Evolutionary conservation across 2,113 vertebrate species (phyloP).

Genomic region (Dascyllus trimaculatus): DNA sequence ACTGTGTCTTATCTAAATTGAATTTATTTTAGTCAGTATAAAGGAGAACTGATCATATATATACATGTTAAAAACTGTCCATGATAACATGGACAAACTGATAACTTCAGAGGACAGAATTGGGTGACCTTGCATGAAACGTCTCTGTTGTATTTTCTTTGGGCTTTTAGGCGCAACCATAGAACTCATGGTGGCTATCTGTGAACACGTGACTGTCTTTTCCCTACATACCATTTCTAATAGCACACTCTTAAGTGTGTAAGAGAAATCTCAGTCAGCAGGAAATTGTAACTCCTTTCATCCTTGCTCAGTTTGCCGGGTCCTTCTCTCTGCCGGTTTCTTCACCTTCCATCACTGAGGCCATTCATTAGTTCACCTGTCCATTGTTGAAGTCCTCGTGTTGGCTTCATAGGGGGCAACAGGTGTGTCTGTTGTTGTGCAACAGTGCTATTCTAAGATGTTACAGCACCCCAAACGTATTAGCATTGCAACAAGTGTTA

Average conservation of each 20-base stretch:
- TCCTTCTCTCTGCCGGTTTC: background rate
- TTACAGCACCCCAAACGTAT: conserved; percentile 58
- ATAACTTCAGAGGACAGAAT: too few relatives aligned
- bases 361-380: conserved; percentile 6
- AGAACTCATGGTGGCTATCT: too few relatives aligned
- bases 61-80: too few relatives aligned
- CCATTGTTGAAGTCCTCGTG: conserved; percentile 20
- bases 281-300: background rate
- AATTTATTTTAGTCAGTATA: too few relatives aligned
- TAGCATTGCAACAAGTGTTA: conserved; percentile 4
- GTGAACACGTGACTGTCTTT: background rate
- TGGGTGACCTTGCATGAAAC: too few relatives aligned
- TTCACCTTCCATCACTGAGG: background rate
- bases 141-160: too few relatives aligned
- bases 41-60: too few relatives aligned
- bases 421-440: conserved; percentile 54
- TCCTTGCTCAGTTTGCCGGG: background rate
- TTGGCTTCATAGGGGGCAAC: conserved; percentile 27
- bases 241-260: background rate
- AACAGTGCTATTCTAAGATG: conserved; percentile 68
- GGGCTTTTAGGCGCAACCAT: too few relatives aligned
- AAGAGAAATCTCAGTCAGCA: background rate
- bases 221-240: background rate
- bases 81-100: too few relatives aligned
- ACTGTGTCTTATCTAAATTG: too few relatives aligned